Percentiles rank a stretch among this genome's conserved stretches.
phyloP scores from a whole-genome alignment of 2,113 vertebrate species.

The Heterochromis multidens region DNA sequence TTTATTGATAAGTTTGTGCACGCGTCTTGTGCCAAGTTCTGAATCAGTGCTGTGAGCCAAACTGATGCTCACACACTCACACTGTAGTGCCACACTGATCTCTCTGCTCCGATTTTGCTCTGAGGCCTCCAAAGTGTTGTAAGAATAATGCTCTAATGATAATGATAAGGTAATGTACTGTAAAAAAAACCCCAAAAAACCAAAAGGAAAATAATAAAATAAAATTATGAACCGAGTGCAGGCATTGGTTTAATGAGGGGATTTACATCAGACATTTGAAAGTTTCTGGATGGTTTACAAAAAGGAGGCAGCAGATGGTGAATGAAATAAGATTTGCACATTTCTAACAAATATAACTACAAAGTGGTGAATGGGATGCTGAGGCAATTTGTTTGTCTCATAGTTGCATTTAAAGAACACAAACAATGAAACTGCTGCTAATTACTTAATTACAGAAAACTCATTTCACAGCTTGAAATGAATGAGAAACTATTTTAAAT shows the following conservation, averaged over 20 bases:
- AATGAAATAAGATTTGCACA: not conserved
- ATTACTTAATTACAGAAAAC: not conserved
- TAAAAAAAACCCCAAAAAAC: not conserved
- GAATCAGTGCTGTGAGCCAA: slow-evolving; percentile 13
- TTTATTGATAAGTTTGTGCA: slow-evolving; percentile 47
- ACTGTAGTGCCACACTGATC: not conserved
- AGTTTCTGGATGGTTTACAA: not conserved
- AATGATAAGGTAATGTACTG: slow-evolving; percentile 31
- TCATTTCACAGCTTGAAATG: not conserved
- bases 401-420: not conserved
- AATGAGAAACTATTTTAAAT: not conserved
- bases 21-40: slow-evolving; percentile 27
- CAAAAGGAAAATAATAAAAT: not conserved
- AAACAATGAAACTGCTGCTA: not conserved
- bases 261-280: not conserved
- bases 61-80: slow-evolving; percentile 7
- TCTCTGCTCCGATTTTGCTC: not conserved
- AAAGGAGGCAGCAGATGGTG: not conserved
- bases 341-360: not conserved
- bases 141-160: slow-evolving; percentile 30
- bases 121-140: not conserved
- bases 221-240: not conserved
- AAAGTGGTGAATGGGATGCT: not conserved
- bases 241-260: not conserved
- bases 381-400: not conserved